Evolutionary conservation across 2,888 invertebrate species (phyloP).

Genomic region (Elegia similella): DNA sequence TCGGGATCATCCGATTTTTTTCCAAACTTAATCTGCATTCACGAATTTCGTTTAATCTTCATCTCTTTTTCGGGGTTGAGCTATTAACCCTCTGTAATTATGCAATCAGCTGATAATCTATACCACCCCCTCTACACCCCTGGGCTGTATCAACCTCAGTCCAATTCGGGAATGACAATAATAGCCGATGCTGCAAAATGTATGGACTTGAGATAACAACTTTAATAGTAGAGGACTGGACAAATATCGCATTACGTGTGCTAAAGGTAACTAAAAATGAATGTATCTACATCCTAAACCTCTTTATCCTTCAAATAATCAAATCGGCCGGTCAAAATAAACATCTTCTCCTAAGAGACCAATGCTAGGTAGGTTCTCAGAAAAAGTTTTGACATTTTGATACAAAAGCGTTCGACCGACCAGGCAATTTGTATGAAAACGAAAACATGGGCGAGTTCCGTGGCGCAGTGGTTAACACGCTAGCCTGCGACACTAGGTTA

Average conservation of each 20-base stretch:
- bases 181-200: constrained; percentile 48
- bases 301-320: too few species aligned
- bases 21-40: not conserved
- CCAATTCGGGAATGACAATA: constrained; percentile 42
- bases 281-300: too few species aligned
- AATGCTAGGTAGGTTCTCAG: too few species aligned
- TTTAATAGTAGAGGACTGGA: constrained; percentile 36
- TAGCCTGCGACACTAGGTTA: too few species aligned
- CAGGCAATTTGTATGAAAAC: too few species aligned
- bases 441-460: too few species aligned
- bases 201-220: constrained; percentile 47
- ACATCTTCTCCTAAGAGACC: too few species aligned
- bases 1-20: too few species aligned
- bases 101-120: constrained; percentile 23
- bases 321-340: too few species aligned
- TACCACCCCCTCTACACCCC: constrained; percentile 21
- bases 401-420: too few species aligned
- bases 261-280: constrained; percentile 25
- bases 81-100: constrained; percentile 19
- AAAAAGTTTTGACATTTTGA: too few species aligned
- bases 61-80: not conserved
- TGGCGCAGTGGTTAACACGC: too few species aligned
- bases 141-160: constrained; percentile 30
- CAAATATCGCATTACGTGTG: constrained; percentile 31
- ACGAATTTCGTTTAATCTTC: not conserved